Evolutionary conservation across 2,113 vertebrate species (phyloP), one percentile per base, ranked within the genome.

Genomic region (Acrocephalus kingi): DNA sequence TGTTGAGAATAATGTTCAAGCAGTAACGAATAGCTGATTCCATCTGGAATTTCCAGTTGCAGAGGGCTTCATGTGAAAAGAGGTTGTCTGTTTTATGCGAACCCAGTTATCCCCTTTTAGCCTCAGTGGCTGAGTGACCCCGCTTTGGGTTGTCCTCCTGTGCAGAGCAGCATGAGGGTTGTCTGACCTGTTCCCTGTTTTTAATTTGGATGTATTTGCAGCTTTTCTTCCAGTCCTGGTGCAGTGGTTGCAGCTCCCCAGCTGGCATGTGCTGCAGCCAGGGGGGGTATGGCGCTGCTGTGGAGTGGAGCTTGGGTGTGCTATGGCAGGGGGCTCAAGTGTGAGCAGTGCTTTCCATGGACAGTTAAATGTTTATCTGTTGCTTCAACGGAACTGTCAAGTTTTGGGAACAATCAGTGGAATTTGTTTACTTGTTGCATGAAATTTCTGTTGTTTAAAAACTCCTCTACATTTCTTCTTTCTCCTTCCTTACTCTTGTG

Each of bases 181-280:
- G 15, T 28, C 56, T 54, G 78, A 48, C 46, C 45, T 2, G 1
- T 75, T 74, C 64, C 19, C 10, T 56, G 15, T 15, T 77, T 72
- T 61, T 56, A 24, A 6, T 81, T 64, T 61, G 59, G 37, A 27
- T 61, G n/a, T 27, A 6, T 56, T 56, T 93, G 56, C 35, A 51
- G 33, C 72, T 89, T 84, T 69, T 37, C 25, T 59, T 67, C 45
- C 25, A 37, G 31, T 27, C 31, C 43, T 19, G 22, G n/a, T 5
- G 12, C 55, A 62, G 79, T 7, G 12, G 10, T 69, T 0, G 0
- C 48, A 56, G 48, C 49, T 83, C 31, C 41, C 17, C 0, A 1
- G 63, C 45, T 0, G 0, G 39, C 28, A 54, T 19, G 13, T 13
- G 37, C 30, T n/a, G 62, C 61, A 80, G 56, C 51, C 33, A 21